Conservation (phyloP, 2,113 vertebrate genomes). For the Dicrurus megarhynchus region DNA sequence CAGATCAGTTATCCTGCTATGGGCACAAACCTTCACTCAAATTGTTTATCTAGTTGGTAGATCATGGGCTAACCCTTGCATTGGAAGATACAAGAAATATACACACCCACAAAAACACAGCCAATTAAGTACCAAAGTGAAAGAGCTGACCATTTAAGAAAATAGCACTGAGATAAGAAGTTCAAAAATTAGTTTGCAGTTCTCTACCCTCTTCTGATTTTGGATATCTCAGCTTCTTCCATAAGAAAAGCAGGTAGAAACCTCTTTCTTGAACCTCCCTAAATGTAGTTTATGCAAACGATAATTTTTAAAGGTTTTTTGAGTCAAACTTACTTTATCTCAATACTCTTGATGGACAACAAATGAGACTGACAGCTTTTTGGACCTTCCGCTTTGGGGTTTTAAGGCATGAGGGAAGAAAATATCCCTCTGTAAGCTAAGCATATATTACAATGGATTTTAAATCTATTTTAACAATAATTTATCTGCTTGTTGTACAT, state of each 20-base stretch:
- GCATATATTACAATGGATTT: not conserved
- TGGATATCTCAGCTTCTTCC: not conserved
- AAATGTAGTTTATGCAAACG: not conserved
- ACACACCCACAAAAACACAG: not conserved
- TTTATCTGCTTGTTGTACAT: constrained; percentile 9
- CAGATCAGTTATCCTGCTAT: not conserved
- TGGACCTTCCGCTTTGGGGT: not conserved
- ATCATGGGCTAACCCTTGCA: not conserved
- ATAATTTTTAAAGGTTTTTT: not conserved
- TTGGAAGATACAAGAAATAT: not conserved
- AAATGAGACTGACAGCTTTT: not conserved
- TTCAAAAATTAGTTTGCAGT: not conserved
- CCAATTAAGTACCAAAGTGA: not conserved
- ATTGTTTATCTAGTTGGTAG: not conserved
- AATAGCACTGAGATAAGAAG: not conserved
- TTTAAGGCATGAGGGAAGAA: not conserved
- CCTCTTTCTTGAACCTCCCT: not conserved
- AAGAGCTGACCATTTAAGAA: not conserved
- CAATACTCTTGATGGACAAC: not conserved
- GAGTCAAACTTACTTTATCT: not conserved
- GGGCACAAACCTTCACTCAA: not conserved
- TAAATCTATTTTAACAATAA: constrained; percentile 36
- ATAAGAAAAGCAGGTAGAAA: not conserved
- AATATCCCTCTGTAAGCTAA: not conserved
- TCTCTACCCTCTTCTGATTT: not conserved